phyloP scores from a whole-genome alignment of 1,140 invertebrate genomes.

The Meloidogyne chitwoodi region DNA sequence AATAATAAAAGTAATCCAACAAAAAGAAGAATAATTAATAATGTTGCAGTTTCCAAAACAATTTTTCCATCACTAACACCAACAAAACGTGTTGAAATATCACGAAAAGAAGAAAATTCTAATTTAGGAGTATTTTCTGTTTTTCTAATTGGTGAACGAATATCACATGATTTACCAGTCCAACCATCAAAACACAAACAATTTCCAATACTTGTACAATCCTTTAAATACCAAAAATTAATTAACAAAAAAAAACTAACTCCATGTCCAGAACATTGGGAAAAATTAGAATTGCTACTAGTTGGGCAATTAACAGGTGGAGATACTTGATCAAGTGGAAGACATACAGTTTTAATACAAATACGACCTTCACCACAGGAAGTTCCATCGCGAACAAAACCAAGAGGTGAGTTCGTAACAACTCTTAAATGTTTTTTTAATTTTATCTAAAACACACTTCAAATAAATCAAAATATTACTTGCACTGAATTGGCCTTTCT shows the following conservation, averaged over 20 bases:
- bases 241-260: too few species aligned
- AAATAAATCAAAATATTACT: constrained; percentile 30
- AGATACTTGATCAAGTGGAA: constrained; percentile 53
- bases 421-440: constrained; percentile 27
- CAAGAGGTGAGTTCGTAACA: constrained; percentile 6
- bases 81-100: neutral
- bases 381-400: constrained; percentile 48
- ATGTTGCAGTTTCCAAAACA: constrained; percentile 46
- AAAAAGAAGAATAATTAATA: constrained; percentile 49
- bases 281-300: constrained; percentile 76
- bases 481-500: constrained; percentile 52
- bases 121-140: neutral
- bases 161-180: constrained; percentile 81
- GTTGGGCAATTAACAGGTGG: constrained; percentile 74
- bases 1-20: constrained; percentile 48
- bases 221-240: too few species aligned
- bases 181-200: constrained; percentile 85
- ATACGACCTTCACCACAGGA: constrained; percentile 49
- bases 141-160: constrained; percentile 18
- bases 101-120: constrained; percentile 3
- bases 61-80: constrained; percentile 4
- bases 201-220: constrained; percentile 84
- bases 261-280: constrained; percentile 82
- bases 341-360: constrained; percentile 47
- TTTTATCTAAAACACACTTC: neutral